Evolutionary conservation across 2,113 vertebrate species (phyloP).

Genomic region (Takifugu flavidus): DNA sequence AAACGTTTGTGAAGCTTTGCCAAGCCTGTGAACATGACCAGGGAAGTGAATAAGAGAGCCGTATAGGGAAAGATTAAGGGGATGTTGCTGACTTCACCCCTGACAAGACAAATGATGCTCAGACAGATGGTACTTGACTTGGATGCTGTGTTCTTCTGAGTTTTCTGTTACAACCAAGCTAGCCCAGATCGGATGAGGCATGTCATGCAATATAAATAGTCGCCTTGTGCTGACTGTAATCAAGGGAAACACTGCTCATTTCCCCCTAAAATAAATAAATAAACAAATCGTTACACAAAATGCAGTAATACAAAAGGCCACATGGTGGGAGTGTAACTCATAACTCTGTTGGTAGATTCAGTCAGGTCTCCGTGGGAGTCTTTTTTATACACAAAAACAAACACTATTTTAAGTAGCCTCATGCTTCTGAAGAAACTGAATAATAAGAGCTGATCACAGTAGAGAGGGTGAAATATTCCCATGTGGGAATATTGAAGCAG

Average conservation of each 20-base stretch:
- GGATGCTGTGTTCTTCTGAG: constrained; percentile 27
- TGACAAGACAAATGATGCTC: constrained; percentile 67
- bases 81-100: constrained; percentile 43
- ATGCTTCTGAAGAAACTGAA: no score
- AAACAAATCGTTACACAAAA: no score
- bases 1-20: constrained; percentile 65
- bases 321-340: constrained; percentile 38
- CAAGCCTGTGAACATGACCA: constrained; percentile 74
- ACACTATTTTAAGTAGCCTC: no score
- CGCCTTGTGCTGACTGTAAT: no score
- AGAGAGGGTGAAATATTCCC: no score
- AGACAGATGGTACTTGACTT: constrained; percentile 66
- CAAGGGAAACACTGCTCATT: no score
- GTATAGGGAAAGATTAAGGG: constrained; percentile 34
- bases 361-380: no score
- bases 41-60: constrained; percentile 18
- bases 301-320: constrained; percentile 13
- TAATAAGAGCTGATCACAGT: no score
- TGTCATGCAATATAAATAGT: neutral
- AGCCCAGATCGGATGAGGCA: constrained; percentile 19
- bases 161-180: constrained; percentile 48
- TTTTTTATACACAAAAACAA: no score
- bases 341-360: no score
- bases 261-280: no score
- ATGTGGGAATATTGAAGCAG: neutral